Base-by-base conservation (phyloP, 2,797 vertebrate species). In the Avahi laniger region DNA sequence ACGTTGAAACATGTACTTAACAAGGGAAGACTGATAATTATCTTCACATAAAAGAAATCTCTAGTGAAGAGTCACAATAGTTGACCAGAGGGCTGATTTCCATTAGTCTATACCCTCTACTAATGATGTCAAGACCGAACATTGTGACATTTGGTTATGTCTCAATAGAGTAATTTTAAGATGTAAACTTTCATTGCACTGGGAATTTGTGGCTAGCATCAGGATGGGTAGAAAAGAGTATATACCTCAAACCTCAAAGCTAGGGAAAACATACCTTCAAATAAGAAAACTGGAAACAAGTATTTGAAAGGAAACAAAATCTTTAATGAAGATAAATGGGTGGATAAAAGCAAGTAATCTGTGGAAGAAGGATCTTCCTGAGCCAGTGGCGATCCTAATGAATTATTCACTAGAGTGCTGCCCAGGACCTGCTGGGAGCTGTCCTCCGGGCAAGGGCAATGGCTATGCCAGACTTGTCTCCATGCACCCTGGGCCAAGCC, bases 281-380 rank as follows among this genome's bases (percentile, higher is more conserved):
- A 54, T 88, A 70, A 76, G 33, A 96, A 96, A 95, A 94, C 46
- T 93, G 75, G 80, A 96, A 81, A 96, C 81, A 87, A 93, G 63
- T 76, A 93, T 83, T 87, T 91, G 94, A 94, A 88, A 93, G 57
- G 89, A 96, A 96, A 94, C 76, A 91, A 96, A 95, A 94, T 94
- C 93, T 67, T 96, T 97, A 98, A 98, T 94, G 93, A 97, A 97
- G 96, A 97, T 95, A 95, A 96, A 95, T 91, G 94, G 46, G 65
- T 94, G 72, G 76, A 88, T 94, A 79, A 89, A 97, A 97, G 72
- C 93, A 69, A 92, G 87, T 85, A 84, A 96, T 97, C 91, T 82
- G 89, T 52, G 65, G 33, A 89, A 96, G 75, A 95, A 89, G 86
- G 83, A 82, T 95, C 59, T 48, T 93, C 89, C 80, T 41, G 30